These are phyloP conservation scores for Melipona quadrifasciata DNA, from an alignment of 1,140 invertebrate species.

Conservation along the genomic window DNA sequence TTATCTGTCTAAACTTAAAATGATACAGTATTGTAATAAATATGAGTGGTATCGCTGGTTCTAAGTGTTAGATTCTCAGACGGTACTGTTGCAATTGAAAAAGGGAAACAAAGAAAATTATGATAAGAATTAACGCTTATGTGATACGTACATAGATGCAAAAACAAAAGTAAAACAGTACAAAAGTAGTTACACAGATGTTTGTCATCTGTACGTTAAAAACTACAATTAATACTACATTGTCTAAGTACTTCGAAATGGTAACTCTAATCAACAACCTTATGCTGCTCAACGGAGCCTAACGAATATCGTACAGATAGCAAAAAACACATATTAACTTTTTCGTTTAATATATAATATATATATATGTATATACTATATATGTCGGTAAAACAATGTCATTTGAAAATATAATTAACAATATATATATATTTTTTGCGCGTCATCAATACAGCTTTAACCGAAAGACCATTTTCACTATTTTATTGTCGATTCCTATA, in stretches of 20 bases:
- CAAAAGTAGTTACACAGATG: conserved; percentile 36
- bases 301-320: conserved; percentile 37
- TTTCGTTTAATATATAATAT: neutral
- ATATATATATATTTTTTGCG: conserved; percentile 12
- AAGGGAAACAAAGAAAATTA: conserved; percentile 79
- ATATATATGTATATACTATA: neutral
- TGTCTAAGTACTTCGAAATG: conserved; percentile 59
- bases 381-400: conserved; percentile 13
- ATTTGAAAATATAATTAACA: conserved; percentile 42
- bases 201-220: conserved; percentile 27
- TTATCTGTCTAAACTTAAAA: conserved; percentile 37
- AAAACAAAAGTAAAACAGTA: conserved; percentile 26
- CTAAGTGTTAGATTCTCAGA: conserved; percentile 13
- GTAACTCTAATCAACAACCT: conserved; percentile 59
- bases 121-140: conserved; percentile 83
- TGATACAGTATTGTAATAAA: conserved; percentile 52
- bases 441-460: conserved; percentile 22
- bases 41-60: conserved; percentile 39
- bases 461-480: conserved; percentile 31
- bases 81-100: conserved; percentile 16
- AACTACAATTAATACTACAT: conserved; percentile 60
- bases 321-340: conserved; percentile 33
- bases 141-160: conserved; percentile 5
- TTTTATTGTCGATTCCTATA: conserved; percentile 49
- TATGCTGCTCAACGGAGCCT: conserved; percentile 42